Conservation (phyloP, 2,113 vertebrate species). For the Romanogobio albipinnatus region DNA sequence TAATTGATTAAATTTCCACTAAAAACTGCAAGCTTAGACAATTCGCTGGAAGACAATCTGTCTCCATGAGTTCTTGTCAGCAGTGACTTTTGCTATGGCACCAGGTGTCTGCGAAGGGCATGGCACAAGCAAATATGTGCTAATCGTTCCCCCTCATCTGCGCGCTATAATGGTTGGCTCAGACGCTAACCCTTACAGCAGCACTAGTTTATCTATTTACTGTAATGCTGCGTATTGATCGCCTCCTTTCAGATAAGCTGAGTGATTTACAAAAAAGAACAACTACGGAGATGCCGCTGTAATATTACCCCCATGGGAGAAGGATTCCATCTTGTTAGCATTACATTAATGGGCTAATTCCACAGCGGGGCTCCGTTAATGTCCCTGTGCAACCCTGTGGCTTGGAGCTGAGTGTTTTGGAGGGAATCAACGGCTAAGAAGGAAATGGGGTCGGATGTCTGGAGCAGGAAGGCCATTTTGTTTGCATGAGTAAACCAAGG, state of each 20-base stretch:
- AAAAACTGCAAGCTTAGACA: constrained; percentile 21
- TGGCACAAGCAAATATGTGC: constrained; percentile 44
- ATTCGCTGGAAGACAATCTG: background rate
- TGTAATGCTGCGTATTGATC: constrained; percentile 77
- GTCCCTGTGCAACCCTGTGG: constrained; percentile 72
- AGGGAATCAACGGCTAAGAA: constrained; percentile 46
- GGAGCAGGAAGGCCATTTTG: constrained; percentile 59
- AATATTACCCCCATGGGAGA: constrained; percentile 74
- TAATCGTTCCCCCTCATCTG: constrained; percentile 75
- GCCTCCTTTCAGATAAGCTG: constrained; percentile 76
- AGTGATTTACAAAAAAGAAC: constrained; percentile 79
- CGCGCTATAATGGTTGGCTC: constrained; percentile 71
- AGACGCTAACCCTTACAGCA: constrained; percentile 66
- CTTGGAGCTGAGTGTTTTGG: constrained; percentile 51
- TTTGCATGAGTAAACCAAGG: constrained; percentile 55
- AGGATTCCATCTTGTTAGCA: constrained; percentile 79
- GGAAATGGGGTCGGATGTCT: constrained; percentile 67
- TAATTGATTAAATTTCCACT: constrained; percentile 20
- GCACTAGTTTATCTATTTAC: constrained; percentile 79
- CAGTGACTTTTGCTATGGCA: constrained; percentile 11
- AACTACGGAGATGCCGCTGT: constrained; percentile 72
- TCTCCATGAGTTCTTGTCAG: constrained; percentile 8
- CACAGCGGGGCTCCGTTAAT: constrained; percentile 73
- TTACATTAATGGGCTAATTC: constrained; percentile 84
- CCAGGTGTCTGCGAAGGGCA: constrained; percentile 30